A percentile compares a stretch with the other conserved stretches of the same genome.
Conservation (phyloP, 2,888 invertebrate genomes). For the Sinodicranocentrus sp. region DNA sequence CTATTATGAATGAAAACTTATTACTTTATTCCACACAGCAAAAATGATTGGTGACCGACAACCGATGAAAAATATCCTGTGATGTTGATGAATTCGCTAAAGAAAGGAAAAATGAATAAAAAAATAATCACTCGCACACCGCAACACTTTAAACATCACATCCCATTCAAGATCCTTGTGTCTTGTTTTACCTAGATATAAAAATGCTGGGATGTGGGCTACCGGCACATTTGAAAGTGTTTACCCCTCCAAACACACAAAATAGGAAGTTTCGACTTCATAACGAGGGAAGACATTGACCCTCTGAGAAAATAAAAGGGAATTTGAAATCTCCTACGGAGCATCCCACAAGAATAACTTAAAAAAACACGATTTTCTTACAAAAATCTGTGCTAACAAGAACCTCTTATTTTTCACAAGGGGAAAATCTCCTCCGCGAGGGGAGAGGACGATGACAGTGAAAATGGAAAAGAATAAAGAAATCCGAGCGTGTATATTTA, state of each 20-base stretch:
- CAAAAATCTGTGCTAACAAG: no score
- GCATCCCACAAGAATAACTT: no score
- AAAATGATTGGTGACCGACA: no score
- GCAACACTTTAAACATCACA: no score
- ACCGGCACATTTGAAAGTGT: slow-evolving; percentile 43
- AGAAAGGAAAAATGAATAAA: slow-evolving; percentile 4
- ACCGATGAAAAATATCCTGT: slow-evolving; percentile 21
- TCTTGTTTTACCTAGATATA: no score
- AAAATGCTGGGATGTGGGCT: slow-evolving; percentile 24
- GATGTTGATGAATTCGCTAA: slow-evolving; percentile 3
- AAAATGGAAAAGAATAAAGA: slow-evolving; percentile 19
- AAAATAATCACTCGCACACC: no score
- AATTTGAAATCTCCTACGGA: no score
- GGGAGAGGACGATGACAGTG: slow-evolving; percentile 26
- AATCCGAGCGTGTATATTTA: not conserved
- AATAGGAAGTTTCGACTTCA: not conserved
- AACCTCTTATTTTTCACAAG: slow-evolving; percentile 3
- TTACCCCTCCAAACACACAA: not conserved
- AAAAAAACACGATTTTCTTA: no score
- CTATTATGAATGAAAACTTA: not conserved
- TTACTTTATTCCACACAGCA: slow-evolving; percentile 2
- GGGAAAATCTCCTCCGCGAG: not conserved
- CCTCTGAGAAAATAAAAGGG: slow-evolving; percentile 8
- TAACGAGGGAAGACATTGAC: slow-evolving; percentile 41
- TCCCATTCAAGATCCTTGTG: no score